These are phyloP conservation scores for Kryphioiulus occultus DNA, from an alignment of 2,888 invertebrate genomes.

Conservation along the genomic window DNA sequence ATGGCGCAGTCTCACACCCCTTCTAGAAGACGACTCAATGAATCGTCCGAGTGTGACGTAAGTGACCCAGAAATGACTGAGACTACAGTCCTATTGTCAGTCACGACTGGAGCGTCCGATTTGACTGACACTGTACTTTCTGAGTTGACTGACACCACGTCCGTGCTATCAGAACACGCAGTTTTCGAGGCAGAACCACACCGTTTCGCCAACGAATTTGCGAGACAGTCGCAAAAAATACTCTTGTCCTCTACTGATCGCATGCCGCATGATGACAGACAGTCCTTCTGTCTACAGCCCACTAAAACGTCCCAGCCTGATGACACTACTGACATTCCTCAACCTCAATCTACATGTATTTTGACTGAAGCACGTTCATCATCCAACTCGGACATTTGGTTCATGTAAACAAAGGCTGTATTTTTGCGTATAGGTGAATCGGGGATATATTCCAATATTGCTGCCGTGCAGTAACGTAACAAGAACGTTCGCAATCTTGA, in stretches of 20 bases:
- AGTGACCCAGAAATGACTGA: background rate
- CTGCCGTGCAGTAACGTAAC: background rate
- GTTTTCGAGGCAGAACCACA: background rate
- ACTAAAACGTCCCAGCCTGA: background rate
- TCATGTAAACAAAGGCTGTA: background rate
- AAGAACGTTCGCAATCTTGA: background rate
- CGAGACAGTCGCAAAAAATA: background rate
- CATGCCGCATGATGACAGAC: conserved; percentile 2
- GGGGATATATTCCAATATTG: conserved; percentile 8
- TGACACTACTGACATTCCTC: conserved; percentile 11
- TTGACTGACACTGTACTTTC: background rate
- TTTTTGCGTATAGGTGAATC: conserved; percentile 22
- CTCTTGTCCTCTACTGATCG: background rate
- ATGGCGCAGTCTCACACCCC: background rate
- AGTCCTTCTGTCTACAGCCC: background rate
- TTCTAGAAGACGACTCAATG: background rate
- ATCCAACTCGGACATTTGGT: background rate
- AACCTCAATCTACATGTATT: no score
- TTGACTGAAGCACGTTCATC: background rate
- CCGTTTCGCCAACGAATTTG: background rate
- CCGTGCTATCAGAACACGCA: background rate
- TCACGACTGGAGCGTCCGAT: background rate
- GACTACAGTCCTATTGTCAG: background rate
- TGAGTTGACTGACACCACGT: background rate
- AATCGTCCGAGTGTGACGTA: background rate